phyloP scores from a whole-genome alignment of 2,888 invertebrate species.

The Philereme transversata region DNA sequence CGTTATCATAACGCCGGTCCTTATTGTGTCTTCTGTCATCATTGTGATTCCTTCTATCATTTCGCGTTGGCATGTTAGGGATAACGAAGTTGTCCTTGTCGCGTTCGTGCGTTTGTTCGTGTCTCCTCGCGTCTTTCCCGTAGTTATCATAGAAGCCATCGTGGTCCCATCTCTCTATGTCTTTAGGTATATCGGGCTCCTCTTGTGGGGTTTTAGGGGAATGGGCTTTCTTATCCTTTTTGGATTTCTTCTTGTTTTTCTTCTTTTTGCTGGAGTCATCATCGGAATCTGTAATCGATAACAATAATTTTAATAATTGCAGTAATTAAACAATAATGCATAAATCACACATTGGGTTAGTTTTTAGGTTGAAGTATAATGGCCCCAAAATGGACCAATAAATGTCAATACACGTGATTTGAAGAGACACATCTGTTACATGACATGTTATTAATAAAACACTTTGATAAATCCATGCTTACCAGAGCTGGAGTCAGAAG shows the following conservation, averaged over 20 bases:
- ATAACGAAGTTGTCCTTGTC: conserved; percentile 55
- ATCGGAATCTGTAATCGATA: conserved; percentile 57
- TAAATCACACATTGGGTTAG: too few relatives aligned
- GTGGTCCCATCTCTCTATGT: conserved; percentile 66
- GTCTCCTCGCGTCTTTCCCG: conserved; percentile 64
- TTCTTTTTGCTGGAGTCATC: conserved; percentile 50
- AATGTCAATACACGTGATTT: too few relatives aligned
- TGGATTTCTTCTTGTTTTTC: conserved; percentile 53
- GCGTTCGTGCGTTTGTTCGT: conserved; percentile 50
- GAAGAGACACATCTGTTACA: too few relatives aligned
- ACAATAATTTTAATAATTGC: conserved; percentile 9
- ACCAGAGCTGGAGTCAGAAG: conserved; percentile 50
- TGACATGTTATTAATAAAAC: too few relatives aligned
- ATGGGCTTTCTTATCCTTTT: conserved; percentile 54
- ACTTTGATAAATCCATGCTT: conserved; percentile 35
- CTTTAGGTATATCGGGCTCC: conserved; percentile 47
- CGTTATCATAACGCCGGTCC: conserved; percentile 20
- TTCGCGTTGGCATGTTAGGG: conserved; percentile 40
- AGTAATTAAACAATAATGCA: too few relatives aligned
- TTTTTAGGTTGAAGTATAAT: too few relatives aligned
- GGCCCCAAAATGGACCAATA: too few relatives aligned
- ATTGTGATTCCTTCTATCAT: conserved; percentile 32
- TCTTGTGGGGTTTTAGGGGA: conserved; percentile 50
- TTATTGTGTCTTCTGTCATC: conserved; percentile 28
- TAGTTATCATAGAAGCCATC: conserved; percentile 77